Conservation (phyloP, 2,888 invertebrate genomes). For the Sipha maydis region DNA sequence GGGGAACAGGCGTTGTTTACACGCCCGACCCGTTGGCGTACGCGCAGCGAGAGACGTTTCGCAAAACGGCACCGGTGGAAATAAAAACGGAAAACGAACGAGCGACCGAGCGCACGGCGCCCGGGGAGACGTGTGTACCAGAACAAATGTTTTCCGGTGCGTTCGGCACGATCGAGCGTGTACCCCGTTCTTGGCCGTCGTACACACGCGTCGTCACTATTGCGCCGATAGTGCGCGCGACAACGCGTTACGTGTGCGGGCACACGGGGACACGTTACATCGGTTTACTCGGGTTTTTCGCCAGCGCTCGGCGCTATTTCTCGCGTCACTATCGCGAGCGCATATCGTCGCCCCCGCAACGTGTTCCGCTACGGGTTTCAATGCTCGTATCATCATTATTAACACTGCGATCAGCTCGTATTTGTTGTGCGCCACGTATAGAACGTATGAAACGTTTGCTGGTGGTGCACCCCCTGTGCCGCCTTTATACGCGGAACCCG, state of each 20-base stretch:
- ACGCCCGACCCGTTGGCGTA: background rate
- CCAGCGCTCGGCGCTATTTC: slow-evolving; percentile 21
- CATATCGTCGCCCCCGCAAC: background rate
- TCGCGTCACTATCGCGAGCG: background rate
- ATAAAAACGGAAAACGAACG: background rate
- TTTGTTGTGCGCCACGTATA: too few species aligned
- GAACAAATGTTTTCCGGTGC: slow-evolving; percentile 34
- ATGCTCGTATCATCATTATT: background rate
- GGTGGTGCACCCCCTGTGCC: too few species aligned
- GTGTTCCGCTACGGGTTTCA: background rate
- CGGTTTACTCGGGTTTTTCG: slow-evolving; percentile 51
- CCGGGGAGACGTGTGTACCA: background rate
- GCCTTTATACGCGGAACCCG: slow-evolving; percentile 1
- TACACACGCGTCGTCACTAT: background rate
- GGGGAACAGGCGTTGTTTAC: slow-evolving; percentile 36
- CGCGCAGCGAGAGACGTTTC: too few species aligned
- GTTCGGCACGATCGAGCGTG: slow-evolving; percentile 23
- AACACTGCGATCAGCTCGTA: background rate
- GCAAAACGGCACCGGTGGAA: too few species aligned
- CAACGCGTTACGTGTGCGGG: background rate
- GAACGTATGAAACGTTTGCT: too few species aligned
- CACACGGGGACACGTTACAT: slow-evolving; percentile 14
- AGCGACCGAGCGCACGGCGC: background rate
- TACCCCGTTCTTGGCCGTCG: background rate
- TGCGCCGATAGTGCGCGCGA: background rate